Base-by-base conservation (phyloP, 2,888 invertebrate genomes). In the Platypus cylindrus region DNA sequence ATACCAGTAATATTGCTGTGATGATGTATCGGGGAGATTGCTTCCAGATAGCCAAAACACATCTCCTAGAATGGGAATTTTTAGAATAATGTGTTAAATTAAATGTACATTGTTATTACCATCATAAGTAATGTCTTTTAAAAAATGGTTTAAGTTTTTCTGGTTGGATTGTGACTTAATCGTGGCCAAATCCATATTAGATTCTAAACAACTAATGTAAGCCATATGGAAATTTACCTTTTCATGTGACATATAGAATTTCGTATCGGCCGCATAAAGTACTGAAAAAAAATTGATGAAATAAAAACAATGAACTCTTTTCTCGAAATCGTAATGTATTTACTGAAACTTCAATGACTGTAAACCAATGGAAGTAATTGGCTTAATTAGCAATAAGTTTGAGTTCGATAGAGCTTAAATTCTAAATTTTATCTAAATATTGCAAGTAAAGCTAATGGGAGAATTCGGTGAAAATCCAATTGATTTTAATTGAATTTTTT, bases 1-100 rank as follows among this genome's bases (percentile, higher is more conserved):
- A 4, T 18, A 32, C 34, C 34, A 34, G 17, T 8, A 28, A 17
- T 15, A 34, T 12, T 34, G 16, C 2, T 2, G 2, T 5, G 12
- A 15, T n/a, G 11, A 3, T 5, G 23, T 3, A 17, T 34, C 15
- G 3, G 34, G 15, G n/a, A 34, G 20, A 27, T 34, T 27, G 17
- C 28, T 22, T 14, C 34, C 34, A 3, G 28, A 28, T n/a, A 34
- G 13, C 34, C 34, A 34, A 12, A 34, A 23, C 9, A 17, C 3
- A 9, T 28, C 27, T n/a, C 22, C 28, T 34, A 18, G 17, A 20
- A 28, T n/a, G n/a, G n/a, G n/a, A n/a, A n/a, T n/a, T n/a, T n/a
- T n/a, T n/a, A n/a, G n/a, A 7, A 16, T 3, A 16, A 3, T 16
- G 5, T 11, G 5, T 29, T 16, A 20, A 9, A 16, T 29, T 16